Evolutionary conservation across 2,797 vertebrate species (phyloP), one percentile per base, ranked within the genome.

Genomic region (Alca torda): DNA sequence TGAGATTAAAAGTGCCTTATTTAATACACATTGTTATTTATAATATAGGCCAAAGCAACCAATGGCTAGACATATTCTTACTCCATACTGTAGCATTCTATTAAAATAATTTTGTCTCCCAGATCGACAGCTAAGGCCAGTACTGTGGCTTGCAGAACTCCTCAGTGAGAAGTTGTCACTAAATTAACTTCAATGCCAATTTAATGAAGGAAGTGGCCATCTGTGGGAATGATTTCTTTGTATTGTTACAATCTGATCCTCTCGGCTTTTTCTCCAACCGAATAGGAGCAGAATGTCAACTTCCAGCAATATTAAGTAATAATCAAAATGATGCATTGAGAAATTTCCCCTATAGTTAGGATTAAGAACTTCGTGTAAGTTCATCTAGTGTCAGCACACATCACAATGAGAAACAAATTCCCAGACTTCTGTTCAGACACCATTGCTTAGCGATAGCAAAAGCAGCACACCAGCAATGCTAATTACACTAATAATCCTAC

Each of bases 401-500:
- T 84, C 79, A 92, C 69, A 93, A 61, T 33, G 30, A 74, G 89
- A 81, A 97, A 88, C 19, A 90, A 96, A 97, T 91, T 94, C 87
- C 60, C 28, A 65, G 56, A 50, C 25, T 87, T 90, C 31, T 69
- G 12, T 79, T 88, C 64, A 94, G 92, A 78, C 25, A 76, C 51
- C 51, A 63, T 61, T 84, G 63, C 54, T 77, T 82, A 97, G 75
- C 1, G 4, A 89, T 53, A 96, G 94, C 74, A 95, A 95, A 93
- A 96, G 59, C 63, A 93, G 24, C 60, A 67, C 56, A 93, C 56
- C 64, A 89, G 84, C 79, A 95, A 96, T 84, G 81, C 67, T 97
- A 97, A 97, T 98, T 95, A 94, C 68, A 95, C 90, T 81, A 94
- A 88, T 95, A 97, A 97, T 96, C 82, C 73, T 60, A 68, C 73